Base-by-base conservation (phyloP, 2,888 invertebrate genomes). In the Noctuana brunneofusca region DNA sequence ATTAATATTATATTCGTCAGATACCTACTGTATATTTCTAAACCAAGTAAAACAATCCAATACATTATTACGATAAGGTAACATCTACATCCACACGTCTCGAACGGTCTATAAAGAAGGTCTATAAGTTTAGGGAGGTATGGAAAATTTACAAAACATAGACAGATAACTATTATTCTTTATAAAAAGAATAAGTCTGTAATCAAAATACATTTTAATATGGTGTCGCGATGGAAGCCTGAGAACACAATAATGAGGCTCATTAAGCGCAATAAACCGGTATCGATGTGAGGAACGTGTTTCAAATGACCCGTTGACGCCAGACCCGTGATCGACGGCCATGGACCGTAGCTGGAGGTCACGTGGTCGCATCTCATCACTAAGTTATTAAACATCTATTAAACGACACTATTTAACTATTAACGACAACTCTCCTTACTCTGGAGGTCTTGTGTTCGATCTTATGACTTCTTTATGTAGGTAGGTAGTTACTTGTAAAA, bases 201-300 rank as follows among this genome's bases (percentile, higher is more conserved):
- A 49, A 11, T 24, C 24, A 46, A 12, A 49, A 49, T 22, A n/a
- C 12, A 49, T 14, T 49, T 49, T 6, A 49, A 49, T 27, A 49
- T 5, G 6, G 49, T 49, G 46, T 46, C 46, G 49, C 27, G 27
- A 49, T 49, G 46, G 46, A 22, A 46, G 20, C 22, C 46, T 16
- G 41, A 50, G 49, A 50, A 9, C 14, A 27, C 32, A 52, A 52
- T 27, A 30, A 52, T 52, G 52, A 49, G 49, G 56, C 49, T 63
- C 62, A 63, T 63, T 63, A 63, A 50, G 56, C 46, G 56, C 55
- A 56, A 56, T 63, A 55, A 63, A 63, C 62, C 62, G 56, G 62
- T 56, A 63, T 41, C 0, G 49, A 24, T 24, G 14, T 18, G 54
- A 38, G 48, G 50, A 62, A 62, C 62, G 41, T 56, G 62, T 62